Evolutionary conservation across 2,888 invertebrate species (phyloP).

Genomic region (Halictus ligatus): DNA sequence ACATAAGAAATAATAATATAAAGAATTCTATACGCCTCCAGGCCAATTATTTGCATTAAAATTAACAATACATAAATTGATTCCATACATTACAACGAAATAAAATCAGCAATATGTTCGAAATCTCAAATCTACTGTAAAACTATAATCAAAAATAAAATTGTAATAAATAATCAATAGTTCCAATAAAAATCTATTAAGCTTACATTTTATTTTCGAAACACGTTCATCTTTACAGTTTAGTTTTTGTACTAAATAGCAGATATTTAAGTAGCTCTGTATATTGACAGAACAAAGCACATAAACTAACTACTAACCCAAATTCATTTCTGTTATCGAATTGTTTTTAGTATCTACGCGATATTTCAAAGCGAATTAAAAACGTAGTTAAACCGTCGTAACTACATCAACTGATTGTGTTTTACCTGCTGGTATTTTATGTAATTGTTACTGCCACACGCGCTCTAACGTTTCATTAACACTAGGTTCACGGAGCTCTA

Average conservation of each 20-base stretch:
- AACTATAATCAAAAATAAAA: not conserved
- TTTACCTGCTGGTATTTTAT: not conserved
- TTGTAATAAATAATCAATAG: not conserved
- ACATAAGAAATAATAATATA: not conserved
- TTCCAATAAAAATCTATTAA: not conserved
- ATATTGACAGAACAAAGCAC: not conserved
- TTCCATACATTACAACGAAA: not conserved
- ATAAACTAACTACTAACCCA: not conserved
- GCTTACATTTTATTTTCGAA: not conserved
- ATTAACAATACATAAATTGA: not conserved
- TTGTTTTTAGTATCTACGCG: not conserved
- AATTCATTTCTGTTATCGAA: not conserved
- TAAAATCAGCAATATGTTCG: not conserved
- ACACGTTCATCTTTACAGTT: not conserved
- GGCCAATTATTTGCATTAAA: not conserved
- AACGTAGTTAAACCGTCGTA: not conserved
- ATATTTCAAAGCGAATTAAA: not conserved
- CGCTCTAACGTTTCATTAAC: not conserved
- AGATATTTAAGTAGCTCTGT: not conserved
- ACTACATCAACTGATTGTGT: not conserved
- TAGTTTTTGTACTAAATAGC: not conserved
- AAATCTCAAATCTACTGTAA: not conserved
- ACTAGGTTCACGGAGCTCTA: too few relatives aligned
- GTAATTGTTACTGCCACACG: not conserved
- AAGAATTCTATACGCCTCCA: not conserved